Conservation (phyloP, 2,888 invertebrate genomes). For the Himalopsyche tibetana region DNA sequence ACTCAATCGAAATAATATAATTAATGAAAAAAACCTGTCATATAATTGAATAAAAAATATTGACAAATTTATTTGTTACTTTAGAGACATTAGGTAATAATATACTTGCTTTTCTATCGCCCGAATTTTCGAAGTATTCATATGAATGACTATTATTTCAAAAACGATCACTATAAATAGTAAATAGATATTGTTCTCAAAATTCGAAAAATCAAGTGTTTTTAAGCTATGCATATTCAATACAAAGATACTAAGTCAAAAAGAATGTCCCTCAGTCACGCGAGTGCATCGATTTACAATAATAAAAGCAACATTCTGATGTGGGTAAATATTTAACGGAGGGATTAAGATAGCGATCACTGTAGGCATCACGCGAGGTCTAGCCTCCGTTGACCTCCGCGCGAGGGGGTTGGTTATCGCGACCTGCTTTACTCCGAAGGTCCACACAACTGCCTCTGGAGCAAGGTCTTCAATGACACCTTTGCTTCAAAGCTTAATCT, state of each 20-base stretch:
- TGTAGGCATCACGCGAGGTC: conserved; percentile 20
- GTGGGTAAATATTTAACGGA: conserved; percentile 18
- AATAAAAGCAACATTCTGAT: conserved; percentile 7
- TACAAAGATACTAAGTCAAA: not conserved
- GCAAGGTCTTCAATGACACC: conserved; percentile 29
- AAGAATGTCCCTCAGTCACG: conserved; percentile 8
- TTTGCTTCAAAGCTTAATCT: not conserved
- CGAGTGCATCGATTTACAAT: conserved; percentile 9
- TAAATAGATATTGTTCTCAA: too few relatives aligned
- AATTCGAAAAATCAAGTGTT: not conserved
- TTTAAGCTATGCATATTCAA: not conserved
- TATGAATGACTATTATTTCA: too few relatives aligned
- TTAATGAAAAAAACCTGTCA: too few relatives aligned
- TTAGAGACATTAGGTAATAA: too few relatives aligned
- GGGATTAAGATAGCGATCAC: conserved; percentile 17
- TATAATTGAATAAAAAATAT: too few relatives aligned
- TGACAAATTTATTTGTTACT: too few relatives aligned
- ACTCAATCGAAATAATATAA: too few relatives aligned
- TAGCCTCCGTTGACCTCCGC: conserved; percentile 41
- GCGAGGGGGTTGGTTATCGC: conserved; percentile 18
- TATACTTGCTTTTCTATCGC: too few relatives aligned
- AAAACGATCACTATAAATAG: too few relatives aligned
- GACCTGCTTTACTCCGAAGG: conserved; percentile 37
- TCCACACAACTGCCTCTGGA: conserved; percentile 34
- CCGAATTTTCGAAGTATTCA: too few relatives aligned